Evolutionary conservation across 2,888 invertebrate genomes (phyloP).

Genomic region (Calameuta pallipes): DNA sequence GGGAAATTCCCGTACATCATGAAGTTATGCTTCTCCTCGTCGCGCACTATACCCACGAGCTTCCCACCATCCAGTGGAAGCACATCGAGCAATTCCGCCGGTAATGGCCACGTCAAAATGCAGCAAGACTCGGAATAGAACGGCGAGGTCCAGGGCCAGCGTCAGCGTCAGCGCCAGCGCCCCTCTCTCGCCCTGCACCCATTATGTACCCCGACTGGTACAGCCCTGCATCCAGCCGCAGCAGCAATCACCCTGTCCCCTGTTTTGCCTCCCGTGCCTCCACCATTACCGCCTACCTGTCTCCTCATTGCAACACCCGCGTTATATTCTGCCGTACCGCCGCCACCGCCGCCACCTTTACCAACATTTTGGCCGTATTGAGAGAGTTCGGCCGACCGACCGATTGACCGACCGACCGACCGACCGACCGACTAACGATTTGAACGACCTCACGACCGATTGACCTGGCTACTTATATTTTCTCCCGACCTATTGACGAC

Average conservation of each 20-base stretch:
- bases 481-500: neutral
- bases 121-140: conserved; percentile 66
- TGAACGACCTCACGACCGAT: neutral
- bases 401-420: neutral
- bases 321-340: conserved; percentile 57
- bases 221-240: conserved; percentile 50
- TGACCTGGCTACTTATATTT: neutral
- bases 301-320: conserved; percentile 61
- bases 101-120: conserved; percentile 65
- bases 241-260: conserved; percentile 64
- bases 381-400: conserved; percentile 16
- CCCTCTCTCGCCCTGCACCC: conserved; percentile 58
- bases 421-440: neutral
- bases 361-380: conserved; percentile 64
- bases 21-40: conserved; percentile 97
- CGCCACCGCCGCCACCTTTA: conserved; percentile 59
- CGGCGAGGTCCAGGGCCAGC: conserved; percentile 65
- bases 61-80: conserved; percentile 58
- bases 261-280: conserved; percentile 60
- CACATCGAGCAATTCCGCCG: conserved; percentile 56
- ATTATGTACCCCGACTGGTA: conserved; percentile 43
- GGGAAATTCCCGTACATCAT: conserved; percentile 98
- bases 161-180: conserved; percentile 60
- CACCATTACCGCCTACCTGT: conserved; percentile 58
- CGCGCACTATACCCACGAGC: conserved; percentile 71